Evolutionary conservation across 1,140 invertebrate genomes (phyloP), one percentile per base, ranked within the genome.

Genomic region (Bombus waltoni): DNA sequence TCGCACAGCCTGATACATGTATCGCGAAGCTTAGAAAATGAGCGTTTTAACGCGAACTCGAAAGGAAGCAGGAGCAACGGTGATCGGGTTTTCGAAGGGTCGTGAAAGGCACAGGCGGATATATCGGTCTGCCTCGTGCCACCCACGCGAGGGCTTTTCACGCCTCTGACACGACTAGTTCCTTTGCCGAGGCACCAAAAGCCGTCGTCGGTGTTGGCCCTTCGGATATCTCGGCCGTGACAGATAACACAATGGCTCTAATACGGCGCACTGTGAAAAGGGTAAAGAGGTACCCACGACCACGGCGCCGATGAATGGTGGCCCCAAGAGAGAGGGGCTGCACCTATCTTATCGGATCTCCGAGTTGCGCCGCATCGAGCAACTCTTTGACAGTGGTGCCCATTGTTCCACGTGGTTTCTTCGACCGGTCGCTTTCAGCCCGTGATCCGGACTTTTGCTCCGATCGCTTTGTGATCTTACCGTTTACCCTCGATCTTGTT

Each of bases 221-320:
- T 90, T 93, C 72, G 90, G 92, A 90, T 93, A 93, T 93, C 92
- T 90, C 88, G 87, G 72, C 89, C 91, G 88, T 93, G 92, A 92
- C 92, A 92, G 92, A 93, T 92, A 93, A 92, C 87, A 93, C 93
- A 93, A 93, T 93, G 92, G 92, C 92, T 93, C 92, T 93, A 93
- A 93, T 93, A 93, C 85, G 87, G 91, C 88, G 89, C 83, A 71
- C 88, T 84, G 88, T 93, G 91, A 93, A 93, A 92, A 91, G 92
- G 92, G 91, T 93, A 91, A 92, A 92, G 91, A 92, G 87, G 81
- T 89, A 88, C 82, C 90, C 86, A 83, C 88, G 82, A 88, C 81
- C 83, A 88, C 87, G 89, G 87, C 86, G 87, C 84, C 88, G 89
- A 92, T 92, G 91, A 92, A 92, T 93, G 82, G 83, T 86, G 78